These are phyloP conservation scores for Campoplex nolae DNA, from an alignment of 2,888 invertebrate genomes.

Conservation along the genomic window DNA sequence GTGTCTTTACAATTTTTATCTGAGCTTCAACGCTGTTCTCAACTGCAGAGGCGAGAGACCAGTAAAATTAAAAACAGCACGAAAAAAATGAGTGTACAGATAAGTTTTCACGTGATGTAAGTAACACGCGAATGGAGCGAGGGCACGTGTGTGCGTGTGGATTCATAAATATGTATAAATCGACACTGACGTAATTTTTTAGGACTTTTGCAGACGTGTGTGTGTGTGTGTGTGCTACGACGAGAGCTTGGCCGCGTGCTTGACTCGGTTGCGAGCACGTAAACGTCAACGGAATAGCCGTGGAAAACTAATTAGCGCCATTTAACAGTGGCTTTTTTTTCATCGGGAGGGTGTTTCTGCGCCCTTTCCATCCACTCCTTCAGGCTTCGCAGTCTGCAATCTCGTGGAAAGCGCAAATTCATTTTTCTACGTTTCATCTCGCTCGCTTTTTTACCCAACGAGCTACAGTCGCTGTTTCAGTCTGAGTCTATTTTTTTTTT, in stretches of 20 bases:
- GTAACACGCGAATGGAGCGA: slow-evolving; percentile 53
- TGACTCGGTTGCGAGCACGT: slow-evolving; percentile 54
- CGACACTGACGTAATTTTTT: slow-evolving; percentile 15
- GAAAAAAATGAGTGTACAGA: slow-evolving; percentile 30
- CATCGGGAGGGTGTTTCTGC: slow-evolving; percentile 17
- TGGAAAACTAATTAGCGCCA: slow-evolving; percentile 68
- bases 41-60: not conserved
- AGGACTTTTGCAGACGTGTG: slow-evolving; percentile 29
- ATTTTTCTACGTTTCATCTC: slow-evolving; percentile 40
- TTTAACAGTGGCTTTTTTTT: slow-evolving; percentile 67
- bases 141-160: not conserved
- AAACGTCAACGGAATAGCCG: slow-evolving; percentile 61
- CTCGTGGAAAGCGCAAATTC: slow-evolving; percentile 57
- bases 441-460: not conserved
- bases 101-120: slow-evolving; percentile 14
- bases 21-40: not conserved
- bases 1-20: not conserved
- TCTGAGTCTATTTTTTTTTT: not conserved
- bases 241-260: slow-evolving; percentile 49
- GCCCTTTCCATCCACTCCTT: not conserved
- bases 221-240: not conserved
- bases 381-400: slow-evolving; percentile 20
- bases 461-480: not conserved
- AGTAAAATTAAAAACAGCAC: not conserved
- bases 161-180: slow-evolving; percentile 3